These are phyloP conservation scores for Aricia artaxerxes DNA, from an alignment of 2,888 invertebrate genomes.

Conservation along the genomic window DNA sequence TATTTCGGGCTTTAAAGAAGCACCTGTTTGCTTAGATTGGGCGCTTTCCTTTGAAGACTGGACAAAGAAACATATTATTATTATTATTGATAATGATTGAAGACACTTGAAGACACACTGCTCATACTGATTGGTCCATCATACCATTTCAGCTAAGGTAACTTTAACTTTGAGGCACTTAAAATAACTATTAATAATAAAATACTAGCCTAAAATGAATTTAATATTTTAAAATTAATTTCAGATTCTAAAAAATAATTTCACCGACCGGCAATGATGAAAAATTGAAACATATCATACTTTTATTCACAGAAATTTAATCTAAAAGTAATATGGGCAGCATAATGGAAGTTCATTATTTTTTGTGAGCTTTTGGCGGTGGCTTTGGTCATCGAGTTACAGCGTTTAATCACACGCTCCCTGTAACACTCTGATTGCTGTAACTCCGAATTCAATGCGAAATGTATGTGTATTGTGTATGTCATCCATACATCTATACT, in stretches of 20 bases:
- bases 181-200: no score
- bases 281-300: not conserved
- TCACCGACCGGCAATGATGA: not conserved
- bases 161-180: no score
- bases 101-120: no score
- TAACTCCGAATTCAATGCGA: constrained; percentile 2
- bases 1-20: no score
- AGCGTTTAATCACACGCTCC: not conserved
- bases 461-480: not conserved
- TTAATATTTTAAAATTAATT: not conserved
- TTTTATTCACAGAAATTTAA: not conserved
- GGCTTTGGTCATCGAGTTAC: constrained; percentile 4
- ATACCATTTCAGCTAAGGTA: no score
- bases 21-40: no score
- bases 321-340: not conserved
- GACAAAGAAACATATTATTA: no score
- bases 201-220: no score
- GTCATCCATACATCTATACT: no score
- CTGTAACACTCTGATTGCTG: constrained; percentile 7
- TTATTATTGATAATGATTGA: no score
- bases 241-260: not conserved
- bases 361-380: not conserved
- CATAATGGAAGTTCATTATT: not conserved
- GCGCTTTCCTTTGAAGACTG: no score
- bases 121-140: no score